These are phyloP conservation scores for Tenthredo notha DNA, from an alignment of 2,888 invertebrate genomes.

Conservation along the genomic window DNA sequence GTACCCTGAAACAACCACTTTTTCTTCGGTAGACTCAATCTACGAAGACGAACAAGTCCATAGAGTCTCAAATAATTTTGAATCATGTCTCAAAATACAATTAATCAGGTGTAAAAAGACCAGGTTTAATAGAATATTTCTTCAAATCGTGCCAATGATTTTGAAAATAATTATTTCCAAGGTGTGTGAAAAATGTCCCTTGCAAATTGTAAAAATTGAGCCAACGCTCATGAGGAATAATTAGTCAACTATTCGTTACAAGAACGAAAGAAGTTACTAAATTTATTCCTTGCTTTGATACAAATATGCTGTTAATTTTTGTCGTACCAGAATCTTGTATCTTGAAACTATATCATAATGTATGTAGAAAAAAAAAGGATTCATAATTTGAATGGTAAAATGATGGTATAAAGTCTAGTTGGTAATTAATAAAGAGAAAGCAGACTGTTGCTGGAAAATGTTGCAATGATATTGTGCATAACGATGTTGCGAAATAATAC, in stretches of 20 bases:
- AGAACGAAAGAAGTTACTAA: not conserved
- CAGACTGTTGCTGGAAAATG: not conserved
- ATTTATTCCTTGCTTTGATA: not conserved
- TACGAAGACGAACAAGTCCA: too few species aligned
- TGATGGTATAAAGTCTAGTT: not conserved
- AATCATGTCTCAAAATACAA: too few species aligned
- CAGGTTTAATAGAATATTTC: too few species aligned
- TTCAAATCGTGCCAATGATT: too few species aligned
- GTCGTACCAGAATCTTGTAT: not conserved
- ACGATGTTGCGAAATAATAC: not conserved
- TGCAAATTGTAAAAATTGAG: not conserved
- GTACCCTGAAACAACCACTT: too few species aligned
- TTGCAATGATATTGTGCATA: not conserved
- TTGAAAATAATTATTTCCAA: too few species aligned
- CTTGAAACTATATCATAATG: not conserved
- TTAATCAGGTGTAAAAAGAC: too few species aligned
- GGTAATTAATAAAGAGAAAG: slow-evolving; percentile 6
- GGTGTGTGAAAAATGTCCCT: too few species aligned
- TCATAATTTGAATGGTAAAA: not conserved
- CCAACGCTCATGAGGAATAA: not conserved
- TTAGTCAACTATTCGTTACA: not conserved
- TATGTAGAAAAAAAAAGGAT: not conserved
- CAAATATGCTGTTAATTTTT: not conserved
- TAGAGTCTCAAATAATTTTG: too few species aligned
- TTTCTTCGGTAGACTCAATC: too few species aligned